phyloP scores from a whole-genome alignment of 2,797 vertebrate species.

The Coilia nasus region DNA sequence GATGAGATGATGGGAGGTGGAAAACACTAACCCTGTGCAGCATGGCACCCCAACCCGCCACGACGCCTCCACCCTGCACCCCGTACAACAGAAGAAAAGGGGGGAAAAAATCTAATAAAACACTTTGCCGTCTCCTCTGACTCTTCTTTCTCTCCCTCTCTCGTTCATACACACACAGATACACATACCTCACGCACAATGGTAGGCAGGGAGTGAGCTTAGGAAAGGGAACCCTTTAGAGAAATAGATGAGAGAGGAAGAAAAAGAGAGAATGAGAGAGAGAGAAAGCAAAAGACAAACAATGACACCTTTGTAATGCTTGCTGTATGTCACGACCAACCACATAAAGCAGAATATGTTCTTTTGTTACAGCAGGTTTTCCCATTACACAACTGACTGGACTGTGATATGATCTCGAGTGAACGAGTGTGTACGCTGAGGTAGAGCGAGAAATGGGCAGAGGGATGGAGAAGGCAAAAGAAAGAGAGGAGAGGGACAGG shows the following conservation, averaged over 20 bases:
- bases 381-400: constrained; percentile 47
- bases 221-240: too few relatives aligned
- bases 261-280: not conserved
- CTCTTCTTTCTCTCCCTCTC: not conserved
- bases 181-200: not conserved
- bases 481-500: constrained; percentile 25
- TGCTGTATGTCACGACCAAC: constrained; percentile 21
- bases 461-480: not conserved
- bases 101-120: not conserved
- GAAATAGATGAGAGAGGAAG: not conserved
- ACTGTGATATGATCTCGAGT: constrained; percentile 35
- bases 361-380: constrained; percentile 45
- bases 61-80: not conserved
- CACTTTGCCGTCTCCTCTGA: not conserved
- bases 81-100: not conserved
- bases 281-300: not conserved
- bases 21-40: not conserved
- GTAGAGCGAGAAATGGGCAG: not conserved
- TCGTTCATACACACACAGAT: not conserved
- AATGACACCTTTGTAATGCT: not conserved
- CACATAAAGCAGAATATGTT: constrained; percentile 28
- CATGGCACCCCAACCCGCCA: not conserved
- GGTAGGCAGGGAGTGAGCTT: not conserved
- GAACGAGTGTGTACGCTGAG: constrained; percentile 15
- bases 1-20: not conserved